Conservation (phyloP, 2,888 invertebrate species). For the Napeogenes inachia region DNA sequence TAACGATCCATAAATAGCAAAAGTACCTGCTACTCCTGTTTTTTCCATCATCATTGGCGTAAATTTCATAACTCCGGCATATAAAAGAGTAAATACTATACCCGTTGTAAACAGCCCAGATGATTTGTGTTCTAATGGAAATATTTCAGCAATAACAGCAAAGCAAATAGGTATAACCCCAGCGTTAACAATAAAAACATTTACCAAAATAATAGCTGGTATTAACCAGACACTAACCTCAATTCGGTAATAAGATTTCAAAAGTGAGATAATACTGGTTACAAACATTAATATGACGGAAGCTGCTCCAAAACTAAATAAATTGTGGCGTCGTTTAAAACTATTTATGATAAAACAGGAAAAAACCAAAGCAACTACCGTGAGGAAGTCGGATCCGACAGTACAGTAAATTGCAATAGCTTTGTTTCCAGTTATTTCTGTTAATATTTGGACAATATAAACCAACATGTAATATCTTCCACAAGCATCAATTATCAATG, state of each 20-base stretch:
- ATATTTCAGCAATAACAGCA: slow-evolving; percentile 38
- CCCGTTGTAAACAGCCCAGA: slow-evolving; percentile 38
- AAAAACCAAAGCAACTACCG: slow-evolving; percentile 33
- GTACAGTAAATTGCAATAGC: slow-evolving; percentile 40
- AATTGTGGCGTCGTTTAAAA: slow-evolving; percentile 40
- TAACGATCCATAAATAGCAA: slow-evolving; percentile 36
- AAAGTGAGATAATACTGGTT: slow-evolving; percentile 34
- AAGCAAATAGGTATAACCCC: slow-evolving; percentile 21
- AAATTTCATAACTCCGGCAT: slow-evolving; percentile 38
- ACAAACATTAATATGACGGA: slow-evolving; percentile 39
- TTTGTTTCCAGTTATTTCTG: slow-evolving; percentile 36
- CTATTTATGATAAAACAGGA: slow-evolving; percentile 38
- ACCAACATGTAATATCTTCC: slow-evolving; percentile 43
- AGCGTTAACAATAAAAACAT: slow-evolving; percentile 13
- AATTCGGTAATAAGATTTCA: slow-evolving; percentile 31
- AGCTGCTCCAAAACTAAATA: slow-evolving; percentile 36
- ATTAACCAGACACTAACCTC: slow-evolving; percentile 34
- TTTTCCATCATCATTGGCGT: slow-evolving; percentile 42
- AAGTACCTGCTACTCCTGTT: slow-evolving; percentile 39
- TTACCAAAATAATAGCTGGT: slow-evolving; percentile 29
- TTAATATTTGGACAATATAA: slow-evolving; percentile 43
- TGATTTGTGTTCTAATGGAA: slow-evolving; percentile 46
- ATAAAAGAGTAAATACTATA: slow-evolving; percentile 39
- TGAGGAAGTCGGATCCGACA: slow-evolving; percentile 39
- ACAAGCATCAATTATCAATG: slow-evolving; percentile 39